Evolutionary conservation across 1,140 invertebrate species (phyloP).

Genomic region (Meloidogyne floridensis): DNA sequence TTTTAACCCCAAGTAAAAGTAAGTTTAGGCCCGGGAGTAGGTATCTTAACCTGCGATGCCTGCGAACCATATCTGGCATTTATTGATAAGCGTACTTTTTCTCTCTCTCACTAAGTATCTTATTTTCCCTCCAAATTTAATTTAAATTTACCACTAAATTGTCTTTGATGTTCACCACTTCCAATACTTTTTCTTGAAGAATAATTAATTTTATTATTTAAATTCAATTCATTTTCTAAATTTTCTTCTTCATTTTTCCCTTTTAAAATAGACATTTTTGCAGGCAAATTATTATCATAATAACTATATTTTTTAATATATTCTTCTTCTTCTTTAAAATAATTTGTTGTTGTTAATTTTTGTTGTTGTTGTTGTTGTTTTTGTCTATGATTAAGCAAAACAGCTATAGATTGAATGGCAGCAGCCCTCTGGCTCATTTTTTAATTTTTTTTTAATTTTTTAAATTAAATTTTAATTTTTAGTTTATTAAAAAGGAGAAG

Average conservation of each 20-base stretch:
- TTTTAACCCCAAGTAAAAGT: no score
- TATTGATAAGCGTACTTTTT: accelerated
- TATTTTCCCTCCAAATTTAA: background rate
- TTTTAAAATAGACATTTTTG: background rate
- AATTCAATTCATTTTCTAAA: background rate
- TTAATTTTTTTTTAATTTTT: background rate
- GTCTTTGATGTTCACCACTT: background rate
- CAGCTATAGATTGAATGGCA: background rate
- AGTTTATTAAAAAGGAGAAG: no score
- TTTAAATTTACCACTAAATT: background rate
- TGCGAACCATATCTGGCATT: accelerated
- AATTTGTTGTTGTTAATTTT: background rate
- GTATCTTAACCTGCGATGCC: no score
- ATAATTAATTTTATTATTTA: background rate
- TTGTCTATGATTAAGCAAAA: constrained; percentile 1
- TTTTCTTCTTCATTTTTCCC: background rate
- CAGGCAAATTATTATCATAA: background rate
- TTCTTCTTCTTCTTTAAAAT: background rate
- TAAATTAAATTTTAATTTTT: background rate
- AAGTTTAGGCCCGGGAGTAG: no score
- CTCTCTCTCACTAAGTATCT: accelerated
- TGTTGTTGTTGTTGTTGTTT: background rate
- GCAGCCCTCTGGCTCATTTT: background rate
- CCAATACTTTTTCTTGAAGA: background rate
- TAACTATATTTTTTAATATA: background rate